Evolutionary conservation across 2,113 vertebrate species (phyloP), one percentile per base, ranked within the genome.

Genomic region (Paedocypris sp.): DNA sequence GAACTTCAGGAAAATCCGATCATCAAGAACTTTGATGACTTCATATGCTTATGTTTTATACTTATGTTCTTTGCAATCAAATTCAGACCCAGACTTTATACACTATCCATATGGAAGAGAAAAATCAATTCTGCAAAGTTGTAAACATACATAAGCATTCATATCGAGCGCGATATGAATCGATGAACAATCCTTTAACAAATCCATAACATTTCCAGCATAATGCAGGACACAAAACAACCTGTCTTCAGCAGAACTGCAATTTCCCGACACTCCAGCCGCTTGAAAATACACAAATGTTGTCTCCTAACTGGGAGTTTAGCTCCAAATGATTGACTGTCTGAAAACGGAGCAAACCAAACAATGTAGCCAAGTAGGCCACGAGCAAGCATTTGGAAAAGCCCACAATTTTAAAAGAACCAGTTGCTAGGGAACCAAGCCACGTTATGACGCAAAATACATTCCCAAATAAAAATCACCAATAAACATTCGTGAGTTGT

Each of bases 351-450:
- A n/a, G n/a, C 52, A 33, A 41, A 9, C 23, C 35, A 56, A 56
- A 56, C 52, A 56, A 41, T 28, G 36, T 41, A 29, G 36, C 52
- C 52, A 56, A 56, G 35, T 32, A 62, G 38, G 50, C 48, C 38
- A 52, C 13, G 33, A 50, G 20, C 35, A 43, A 52, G 13, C 18
- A 64, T 64, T 64, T 64, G 49, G 61, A 35, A 50, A 46, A 35
- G 29, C 61, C 61, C 51, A 45, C 50, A 52, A 54, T 54, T 54
- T 64, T 19, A 36, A 54, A 54, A 45, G 49, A 45, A 54, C 41
- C 61, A 54, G 61, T 64, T 64, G 61, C 61, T 64, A 54, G 43
- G 61, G 50, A 64, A 64, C 61, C 33, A 47, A 54, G 42, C n/a
- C 50, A 54, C 32, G 15, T 54, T 54, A 45, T 22, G 18, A 46